Conservation (phyloP, 30 jellyfish, hydroid and myxozoan genomes). For the Cassiopea xamachana region DNA sequence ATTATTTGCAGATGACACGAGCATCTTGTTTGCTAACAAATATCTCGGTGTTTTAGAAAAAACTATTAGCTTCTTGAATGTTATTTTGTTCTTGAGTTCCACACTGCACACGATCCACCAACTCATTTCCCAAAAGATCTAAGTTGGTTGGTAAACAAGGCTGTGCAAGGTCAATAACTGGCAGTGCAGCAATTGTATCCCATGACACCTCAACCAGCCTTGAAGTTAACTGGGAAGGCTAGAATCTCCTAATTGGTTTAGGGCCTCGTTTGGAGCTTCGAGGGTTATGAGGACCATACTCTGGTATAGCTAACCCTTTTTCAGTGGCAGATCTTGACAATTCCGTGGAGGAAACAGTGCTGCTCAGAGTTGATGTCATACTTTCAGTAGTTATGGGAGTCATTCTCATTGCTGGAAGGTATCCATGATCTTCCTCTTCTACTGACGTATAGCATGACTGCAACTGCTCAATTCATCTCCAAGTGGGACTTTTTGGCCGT, state of each 20-base stretch:
- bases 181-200: constrained; percentile 14
- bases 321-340: constrained; percentile 1
- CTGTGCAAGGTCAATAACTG: neutral
- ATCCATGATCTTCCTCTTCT: constrained; percentile 37
- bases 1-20: too few relatives aligned
- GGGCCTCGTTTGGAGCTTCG: constrained; percentile 33
- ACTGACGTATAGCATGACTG: constrained; percentile 32
- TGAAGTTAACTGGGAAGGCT: constrained; percentile 29
- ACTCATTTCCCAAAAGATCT: neutral
- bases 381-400: constrained; percentile 13
- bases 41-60: too few relatives aligned
- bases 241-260: constrained; percentile 13
- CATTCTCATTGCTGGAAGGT: constrained; percentile 9
- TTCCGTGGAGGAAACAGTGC: neutral
- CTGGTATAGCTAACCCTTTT: constrained; percentile 23
- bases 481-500: constrained; percentile 35
- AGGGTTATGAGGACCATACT: constrained; percentile 38
- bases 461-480: constrained; percentile 53
- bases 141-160: neutral
- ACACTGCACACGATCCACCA: neutral
- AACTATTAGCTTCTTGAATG: neutral
- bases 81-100: neutral
- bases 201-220: constrained; percentile 43
- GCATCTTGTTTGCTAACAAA: too few relatives aligned
- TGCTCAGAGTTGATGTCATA: neutral